phyloP scores from a whole-genome alignment of 2,113 vertebrate genomes.

The Geococcyx californianus region DNA sequence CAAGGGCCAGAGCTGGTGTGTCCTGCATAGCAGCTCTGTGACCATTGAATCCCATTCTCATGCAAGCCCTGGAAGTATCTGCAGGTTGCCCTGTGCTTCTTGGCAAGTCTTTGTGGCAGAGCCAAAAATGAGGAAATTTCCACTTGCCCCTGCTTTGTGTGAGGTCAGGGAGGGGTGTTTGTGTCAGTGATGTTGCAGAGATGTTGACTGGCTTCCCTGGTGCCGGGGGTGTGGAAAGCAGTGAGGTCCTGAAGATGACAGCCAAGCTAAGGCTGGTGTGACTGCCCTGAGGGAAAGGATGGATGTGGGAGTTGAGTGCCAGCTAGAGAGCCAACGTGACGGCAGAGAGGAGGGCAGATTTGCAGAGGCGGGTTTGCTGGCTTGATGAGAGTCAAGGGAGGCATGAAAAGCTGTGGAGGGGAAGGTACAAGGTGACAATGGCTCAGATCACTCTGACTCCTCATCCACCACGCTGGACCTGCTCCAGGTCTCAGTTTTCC shows the following conservation, averaged over 20 bases:
- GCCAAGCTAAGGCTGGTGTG: background rate
- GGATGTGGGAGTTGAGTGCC: background rate
- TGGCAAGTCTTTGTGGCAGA: background rate
- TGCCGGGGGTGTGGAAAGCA: background rate
- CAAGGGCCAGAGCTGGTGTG: background rate
- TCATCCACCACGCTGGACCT: background rate
- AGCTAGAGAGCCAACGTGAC: background rate
- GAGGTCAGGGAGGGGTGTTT: background rate
- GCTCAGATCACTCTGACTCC: background rate
- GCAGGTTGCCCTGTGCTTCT: background rate
- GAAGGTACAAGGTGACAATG: background rate
- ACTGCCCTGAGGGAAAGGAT: background rate
- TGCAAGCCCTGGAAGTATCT: background rate
- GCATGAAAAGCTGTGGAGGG: background rate
- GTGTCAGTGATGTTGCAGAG: background rate
- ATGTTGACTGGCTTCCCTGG: background rate
- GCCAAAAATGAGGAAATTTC: background rate
- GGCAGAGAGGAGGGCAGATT: background rate
- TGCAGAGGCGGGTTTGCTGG: background rate
- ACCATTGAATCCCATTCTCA: accelerated
- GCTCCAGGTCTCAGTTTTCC: background rate
- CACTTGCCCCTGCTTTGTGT: accelerated
- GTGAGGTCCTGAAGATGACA: background rate
- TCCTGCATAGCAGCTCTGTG: background rate
- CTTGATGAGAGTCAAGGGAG: background rate